These are phyloP conservation scores for Oopsacas minuta DNA, from an alignment of 37 sponge, comb jelly and placozoan species.

Conservation along the genomic window DNA sequence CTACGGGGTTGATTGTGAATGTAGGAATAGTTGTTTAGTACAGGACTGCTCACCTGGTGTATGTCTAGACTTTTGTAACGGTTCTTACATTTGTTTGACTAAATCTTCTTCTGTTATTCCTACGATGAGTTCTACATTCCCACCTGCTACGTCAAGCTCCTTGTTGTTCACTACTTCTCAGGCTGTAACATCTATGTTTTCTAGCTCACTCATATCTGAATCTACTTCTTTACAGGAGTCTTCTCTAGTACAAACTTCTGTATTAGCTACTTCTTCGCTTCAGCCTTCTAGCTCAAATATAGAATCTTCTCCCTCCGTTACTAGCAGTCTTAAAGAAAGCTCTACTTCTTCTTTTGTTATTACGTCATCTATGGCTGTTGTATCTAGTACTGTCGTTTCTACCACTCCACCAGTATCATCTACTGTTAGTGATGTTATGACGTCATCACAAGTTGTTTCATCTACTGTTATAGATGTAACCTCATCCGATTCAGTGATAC, in stretches of 20 bases:
- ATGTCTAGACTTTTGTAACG: neutral
- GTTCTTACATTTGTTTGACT: neutral
- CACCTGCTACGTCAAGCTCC: neutral
- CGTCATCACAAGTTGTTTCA: neutral
- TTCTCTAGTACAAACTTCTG: neutral
- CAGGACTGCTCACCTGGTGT: neutral
- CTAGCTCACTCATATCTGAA: neutral
- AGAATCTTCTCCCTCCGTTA: neutral
- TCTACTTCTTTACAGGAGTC: neutral
- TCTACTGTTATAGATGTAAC: neutral
- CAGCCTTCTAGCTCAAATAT: neutral
- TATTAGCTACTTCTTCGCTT: neutral
- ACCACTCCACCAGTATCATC: neutral
- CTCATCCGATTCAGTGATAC: neutral
- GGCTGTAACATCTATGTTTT: neutral
- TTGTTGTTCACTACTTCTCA: neutral
- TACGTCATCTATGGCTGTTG: neutral
- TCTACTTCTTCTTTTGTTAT: neutral
- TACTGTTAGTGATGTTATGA: neutral
- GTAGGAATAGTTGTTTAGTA: neutral
- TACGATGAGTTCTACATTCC: neutral
- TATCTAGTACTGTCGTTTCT: neutral
- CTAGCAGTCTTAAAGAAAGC: neutral
- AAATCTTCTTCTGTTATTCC: neutral
- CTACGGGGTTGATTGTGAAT: neutral